Base-by-base conservation (phyloP, 2,797 vertebrate species). In the Myiothlypis coronata region DNA sequence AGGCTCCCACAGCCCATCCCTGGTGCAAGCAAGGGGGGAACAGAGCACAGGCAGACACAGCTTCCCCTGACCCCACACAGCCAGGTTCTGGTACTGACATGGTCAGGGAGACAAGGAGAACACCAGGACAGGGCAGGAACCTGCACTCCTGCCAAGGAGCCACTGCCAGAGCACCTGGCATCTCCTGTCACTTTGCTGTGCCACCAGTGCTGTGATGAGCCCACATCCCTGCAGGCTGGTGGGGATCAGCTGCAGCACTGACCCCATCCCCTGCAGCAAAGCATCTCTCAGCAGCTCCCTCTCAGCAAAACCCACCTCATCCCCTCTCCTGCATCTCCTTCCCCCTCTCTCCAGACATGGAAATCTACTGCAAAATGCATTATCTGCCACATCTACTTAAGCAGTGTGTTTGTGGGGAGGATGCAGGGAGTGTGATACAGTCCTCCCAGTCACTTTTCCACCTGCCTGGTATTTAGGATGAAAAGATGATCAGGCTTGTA, bases 21-120 rank as follows among this genome's bases (percentile, higher is more conserved):
- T 5, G 0, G 5, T 2, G 0, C 0, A 1, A 15, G 17, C 43
- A 59, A 39, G 6, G 6, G 3, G 17, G 8, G 7, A 39, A 6
- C 37, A 39, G 37, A 39, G 37, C 37, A 39, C 37, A 13, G 37
- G 57, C 44, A 78, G 44, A 19, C 13, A 13, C 15, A 24, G 46
- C 32, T 60, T 56, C 23, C 34, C 32, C 60, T 56, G 27, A 35
- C 14, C 12, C 52, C 50, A 37, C 11, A 39, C 6, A 22, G 44
- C 26, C 41, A 57, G 4, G 8, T 19, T 24, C 23, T 50, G 47
- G 14, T 30, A 24, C 34, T 3, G 0, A 2, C 23, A 19, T 4
- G 28, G 56, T 30, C 4, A 0, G 5, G 8, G n/a, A 6, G 12
- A 68, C 41, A 41, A 65, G 79, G 68, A 41, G 19, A 27, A 4